Evolutionary conservation across 2,113 vertebrate species (phyloP).

Genomic region (Ibidorhyncha struthersii): DNA sequence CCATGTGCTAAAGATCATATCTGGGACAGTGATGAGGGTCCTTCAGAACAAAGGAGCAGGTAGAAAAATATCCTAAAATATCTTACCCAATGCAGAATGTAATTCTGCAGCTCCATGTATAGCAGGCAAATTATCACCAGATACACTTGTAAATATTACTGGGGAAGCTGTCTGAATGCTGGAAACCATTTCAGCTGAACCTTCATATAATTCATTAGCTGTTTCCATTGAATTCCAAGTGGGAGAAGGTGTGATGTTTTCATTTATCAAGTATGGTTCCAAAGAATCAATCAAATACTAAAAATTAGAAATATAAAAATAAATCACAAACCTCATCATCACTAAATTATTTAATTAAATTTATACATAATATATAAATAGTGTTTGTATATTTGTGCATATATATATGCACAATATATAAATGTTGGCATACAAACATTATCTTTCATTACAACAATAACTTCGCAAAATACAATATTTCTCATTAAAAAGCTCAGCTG

Average conservation of each 20-base stretch:
- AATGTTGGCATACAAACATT: background rate
- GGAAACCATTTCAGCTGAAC: slow-evolving; percentile 78
- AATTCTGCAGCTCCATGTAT: slow-evolving; percentile 39
- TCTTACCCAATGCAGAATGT: slow-evolving; percentile 63
- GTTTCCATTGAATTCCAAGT: slow-evolving; percentile 30
- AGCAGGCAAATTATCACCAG: slow-evolving; percentile 42
- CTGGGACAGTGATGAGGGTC: slow-evolving; percentile 18
- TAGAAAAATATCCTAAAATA: slow-evolving; percentile 24
- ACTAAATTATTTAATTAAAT: background rate
- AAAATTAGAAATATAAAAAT: slow-evolving; percentile 42
- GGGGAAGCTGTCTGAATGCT: slow-evolving; percentile 76
- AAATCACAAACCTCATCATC: background rate
- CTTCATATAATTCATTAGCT: slow-evolving; percentile 75
- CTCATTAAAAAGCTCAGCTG: background rate
- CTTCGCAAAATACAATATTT: background rate
- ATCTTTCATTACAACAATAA: background rate
- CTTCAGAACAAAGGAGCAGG: slow-evolving; percentile 5
- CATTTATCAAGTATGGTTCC: slow-evolving; percentile 51
- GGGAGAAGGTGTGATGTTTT: slow-evolving; percentile 31
- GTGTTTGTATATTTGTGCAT: background rate
- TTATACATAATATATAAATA: background rate
- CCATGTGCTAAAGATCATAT: slow-evolving; percentile 61
- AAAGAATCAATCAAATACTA: slow-evolving; percentile 75
- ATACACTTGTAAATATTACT: slow-evolving; percentile 67
- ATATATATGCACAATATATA: background rate